Percentiles rank a stretch among this genome's conserved stretches.
Conservation (phyloP, 2,113 vertebrate genomes). For the Hystrix cristata region DNA sequence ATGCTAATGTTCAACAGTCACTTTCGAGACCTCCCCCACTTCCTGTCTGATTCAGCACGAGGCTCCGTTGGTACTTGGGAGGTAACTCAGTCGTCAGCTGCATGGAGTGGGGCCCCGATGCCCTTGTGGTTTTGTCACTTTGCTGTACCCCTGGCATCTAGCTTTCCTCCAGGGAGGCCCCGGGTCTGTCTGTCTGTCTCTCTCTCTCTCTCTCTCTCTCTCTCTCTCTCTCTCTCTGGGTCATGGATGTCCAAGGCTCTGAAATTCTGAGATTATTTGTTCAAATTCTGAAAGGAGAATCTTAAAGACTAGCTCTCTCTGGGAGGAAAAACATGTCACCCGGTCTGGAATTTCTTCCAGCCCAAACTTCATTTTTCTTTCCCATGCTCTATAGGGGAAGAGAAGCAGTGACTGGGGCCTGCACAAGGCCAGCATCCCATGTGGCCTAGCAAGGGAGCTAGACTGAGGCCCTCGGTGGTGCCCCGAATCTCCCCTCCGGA, state of each 20-base stretch:
- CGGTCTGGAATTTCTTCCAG: not conserved
- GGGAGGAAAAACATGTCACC: conserved; percentile 7
- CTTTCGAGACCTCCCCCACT: conserved; percentile 44
- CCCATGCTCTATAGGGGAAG: not conserved
- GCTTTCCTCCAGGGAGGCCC: not conserved
- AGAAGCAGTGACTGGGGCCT: not conserved
- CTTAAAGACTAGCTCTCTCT: not conserved
- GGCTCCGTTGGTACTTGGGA: conserved; percentile 48
- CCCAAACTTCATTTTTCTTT: not conserved
- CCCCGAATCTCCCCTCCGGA: not conserved
- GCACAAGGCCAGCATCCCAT: not conserved
- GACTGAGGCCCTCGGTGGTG: not conserved
- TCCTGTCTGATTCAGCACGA: conserved; percentile 64
- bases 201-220: too few species aligned
- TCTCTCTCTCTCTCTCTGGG: not conserved
- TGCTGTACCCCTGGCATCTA: not conserved
- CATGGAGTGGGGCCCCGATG: not conserved
- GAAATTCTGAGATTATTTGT: conserved; percentile 39
- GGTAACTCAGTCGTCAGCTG: not conserved
- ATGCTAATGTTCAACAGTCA: conserved; percentile 59
- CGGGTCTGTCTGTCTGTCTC: too few species aligned
- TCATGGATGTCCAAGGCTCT: not conserved
- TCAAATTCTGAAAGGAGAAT: conserved; percentile 13
- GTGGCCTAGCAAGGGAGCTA: not conserved
- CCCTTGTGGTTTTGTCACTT: not conserved